These are phyloP conservation scores for Cantharis lateralis DNA, from an alignment of 2,888 invertebrate genomes.

Conservation along the genomic window DNA sequence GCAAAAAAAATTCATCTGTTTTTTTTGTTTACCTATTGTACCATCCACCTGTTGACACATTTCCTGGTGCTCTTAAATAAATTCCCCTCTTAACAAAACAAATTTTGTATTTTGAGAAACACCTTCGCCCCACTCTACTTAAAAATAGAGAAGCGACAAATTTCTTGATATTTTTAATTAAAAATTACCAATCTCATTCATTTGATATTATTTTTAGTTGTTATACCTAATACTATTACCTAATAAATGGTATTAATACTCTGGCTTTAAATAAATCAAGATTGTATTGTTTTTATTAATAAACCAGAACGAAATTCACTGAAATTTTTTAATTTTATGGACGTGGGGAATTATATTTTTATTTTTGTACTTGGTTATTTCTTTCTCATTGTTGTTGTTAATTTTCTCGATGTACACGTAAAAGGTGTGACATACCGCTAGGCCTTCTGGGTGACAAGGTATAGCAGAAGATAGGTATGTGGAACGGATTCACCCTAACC, in stretches of 20 bases:
- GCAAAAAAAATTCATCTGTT: no score
- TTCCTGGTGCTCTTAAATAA: no score
- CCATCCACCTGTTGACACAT: no score
- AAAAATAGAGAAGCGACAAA: no score
- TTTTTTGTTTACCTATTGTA: no score
- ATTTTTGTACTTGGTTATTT: no score
- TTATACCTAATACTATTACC: neutral
- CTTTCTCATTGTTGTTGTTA: neutral
- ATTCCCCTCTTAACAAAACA: no score
- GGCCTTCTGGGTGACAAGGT: slow-evolving; percentile 6
- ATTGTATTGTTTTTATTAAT: neutral
- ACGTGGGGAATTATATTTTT: neutral
- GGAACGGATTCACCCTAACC: slow-evolving; percentile 28
- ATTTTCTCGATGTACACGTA: neutral
- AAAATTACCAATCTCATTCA: no score
- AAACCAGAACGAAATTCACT: neutral
- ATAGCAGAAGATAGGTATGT: slow-evolving; percentile 8
- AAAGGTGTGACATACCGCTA: neutral
- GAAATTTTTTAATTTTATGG: no score
- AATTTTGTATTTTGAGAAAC: no score
- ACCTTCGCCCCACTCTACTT: no score
- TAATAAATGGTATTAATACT: neutral
- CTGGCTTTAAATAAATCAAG: neutral
- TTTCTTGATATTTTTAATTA: no score
- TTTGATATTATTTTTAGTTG: neutral